Conservation (phyloP, 2,888 invertebrate genomes). For the Drosophila paranaensis region DNA sequence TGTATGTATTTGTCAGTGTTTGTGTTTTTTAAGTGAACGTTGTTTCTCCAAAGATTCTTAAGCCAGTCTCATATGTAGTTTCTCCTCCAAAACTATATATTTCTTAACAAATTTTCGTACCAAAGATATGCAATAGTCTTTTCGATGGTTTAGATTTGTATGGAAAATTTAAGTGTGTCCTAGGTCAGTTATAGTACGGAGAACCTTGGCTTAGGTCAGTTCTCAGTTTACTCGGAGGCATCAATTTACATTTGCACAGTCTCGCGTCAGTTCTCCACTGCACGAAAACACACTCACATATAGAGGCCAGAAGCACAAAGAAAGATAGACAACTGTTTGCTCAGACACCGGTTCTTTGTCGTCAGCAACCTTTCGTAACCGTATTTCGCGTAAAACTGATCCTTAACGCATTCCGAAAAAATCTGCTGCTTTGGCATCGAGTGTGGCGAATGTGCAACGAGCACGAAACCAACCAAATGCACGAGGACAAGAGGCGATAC, state of each 20-base stretch:
- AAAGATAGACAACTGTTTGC: slow-evolving; percentile 57
- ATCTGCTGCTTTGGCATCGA: slow-evolving; percentile 66
- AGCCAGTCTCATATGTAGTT: slow-evolving; percentile 28
- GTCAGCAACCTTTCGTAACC: slow-evolving; percentile 83
- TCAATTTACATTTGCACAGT: slow-evolving; percentile 13
- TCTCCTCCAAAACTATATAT: slow-evolving; percentile 11
- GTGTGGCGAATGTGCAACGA: slow-evolving; percentile 76
- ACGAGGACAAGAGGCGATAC: slow-evolving; percentile 55
- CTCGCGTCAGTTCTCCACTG: slow-evolving; percentile 28
- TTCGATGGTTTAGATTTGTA: slow-evolving; percentile 11
- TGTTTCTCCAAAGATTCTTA: slow-evolving; percentile 7
- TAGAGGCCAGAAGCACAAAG: slow-evolving; percentile 26
- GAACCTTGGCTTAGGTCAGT: slow-evolving; percentile 62
- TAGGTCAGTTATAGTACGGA: slow-evolving; percentile 60
- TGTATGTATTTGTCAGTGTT: neutral
- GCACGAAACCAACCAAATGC: slow-evolving; percentile 73
- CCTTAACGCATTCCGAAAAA: slow-evolving; percentile 84
- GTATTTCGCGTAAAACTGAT: slow-evolving; percentile 85
- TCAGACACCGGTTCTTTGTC: slow-evolving; percentile 69
- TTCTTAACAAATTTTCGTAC: slow-evolving; percentile 30
- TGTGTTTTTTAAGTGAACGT: neutral
- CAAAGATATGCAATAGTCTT: slow-evolving; percentile 36
- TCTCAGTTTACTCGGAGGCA: slow-evolving; percentile 16
- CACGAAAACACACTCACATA: slow-evolving; percentile 31
- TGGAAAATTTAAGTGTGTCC: slow-evolving; percentile 24